A percentile compares a stretch with the other conserved stretches of the same genome.
These are phyloP conservation scores for Leucoma salicis DNA, from an alignment of 2,888 invertebrate species.

Conservation along the genomic window DNA sequence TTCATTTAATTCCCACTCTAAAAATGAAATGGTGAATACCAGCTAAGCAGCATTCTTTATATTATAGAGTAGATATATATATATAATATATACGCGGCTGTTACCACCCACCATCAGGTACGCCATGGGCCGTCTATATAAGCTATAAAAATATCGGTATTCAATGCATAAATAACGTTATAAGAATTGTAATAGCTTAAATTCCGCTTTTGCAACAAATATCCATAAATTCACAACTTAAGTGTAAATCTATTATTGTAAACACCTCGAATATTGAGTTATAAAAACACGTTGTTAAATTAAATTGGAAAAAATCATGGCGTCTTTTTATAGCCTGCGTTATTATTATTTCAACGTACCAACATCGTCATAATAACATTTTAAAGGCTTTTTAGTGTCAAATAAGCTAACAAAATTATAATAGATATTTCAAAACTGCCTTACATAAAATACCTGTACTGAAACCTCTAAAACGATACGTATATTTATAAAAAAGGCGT, in stretches of 20 bases:
- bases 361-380: slow-evolving; percentile 68
- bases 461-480: slow-evolving; percentile 24
- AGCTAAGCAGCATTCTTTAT: too few species aligned
- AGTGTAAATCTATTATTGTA: slow-evolving; percentile 68
- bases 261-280: slow-evolving; percentile 66
- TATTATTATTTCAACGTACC: slow-evolving; percentile 73
- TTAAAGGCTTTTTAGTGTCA: slow-evolving; percentile 61
- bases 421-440: slow-evolving; percentile 45
- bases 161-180: too few species aligned
- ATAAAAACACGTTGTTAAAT: slow-evolving; percentile 75
- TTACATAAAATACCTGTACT: slow-evolving; percentile 42
- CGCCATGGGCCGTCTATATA: too few species aligned
- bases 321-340: slow-evolving; percentile 70
- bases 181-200: too few species aligned
- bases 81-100: too few species aligned
- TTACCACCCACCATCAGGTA: too few species aligned
- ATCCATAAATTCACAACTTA: slow-evolving; percentile 73
- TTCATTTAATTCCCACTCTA: too few species aligned
- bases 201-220: too few species aligned
- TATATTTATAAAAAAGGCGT: not conserved
- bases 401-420: slow-evolving; percentile 59
- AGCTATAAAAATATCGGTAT: too few species aligned
- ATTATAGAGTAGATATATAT: too few species aligned
- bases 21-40: too few species aligned
- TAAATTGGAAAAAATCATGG: slow-evolving; percentile 76